Percentiles rank a stretch among this genome's conserved stretches.
Conservation (phyloP, 2,888 invertebrate species). For the Lepidocyrtinus sp. region DNA sequence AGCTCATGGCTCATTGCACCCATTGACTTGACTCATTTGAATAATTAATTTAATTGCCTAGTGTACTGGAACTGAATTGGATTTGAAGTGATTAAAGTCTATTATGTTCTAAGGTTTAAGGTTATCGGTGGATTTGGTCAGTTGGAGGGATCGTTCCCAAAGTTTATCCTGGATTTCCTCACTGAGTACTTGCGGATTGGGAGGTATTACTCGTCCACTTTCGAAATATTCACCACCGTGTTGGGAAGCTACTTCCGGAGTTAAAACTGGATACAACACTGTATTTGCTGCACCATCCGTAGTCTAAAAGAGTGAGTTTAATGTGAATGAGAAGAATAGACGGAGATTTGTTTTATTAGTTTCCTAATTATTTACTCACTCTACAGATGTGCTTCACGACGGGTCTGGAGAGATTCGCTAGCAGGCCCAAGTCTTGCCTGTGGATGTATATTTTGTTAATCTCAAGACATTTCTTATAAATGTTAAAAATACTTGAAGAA, state of each 20-base stretch:
- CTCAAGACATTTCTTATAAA: too few species aligned
- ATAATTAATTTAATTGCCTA: too few species aligned
- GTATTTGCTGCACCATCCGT: conserved; percentile 86
- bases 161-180: conserved; percentile 78
- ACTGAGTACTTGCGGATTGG: conserved; percentile 76
- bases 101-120: not conserved
- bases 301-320: conserved; percentile 75
- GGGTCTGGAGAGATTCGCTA: conserved; percentile 14
- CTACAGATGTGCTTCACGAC: conserved; percentile 23
- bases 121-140: conserved; percentile 20
- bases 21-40: too few species aligned
- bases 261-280: conserved; percentile 83
- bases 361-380: conserved; percentile 21
- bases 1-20: too few species aligned
- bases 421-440: conserved; percentile 25
- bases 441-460: too few species aligned
- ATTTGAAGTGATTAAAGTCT: not conserved
- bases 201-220: conserved; percentile 77
- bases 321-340: not conserved
- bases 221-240: conserved; percentile 84
- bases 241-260: conserved; percentile 80
- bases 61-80: not conserved
- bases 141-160: conserved; percentile 77
- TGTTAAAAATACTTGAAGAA: too few species aligned
- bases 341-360: not conserved